Conservation (phyloP, 2,113 vertebrate species). For the Python bivittatus region DNA sequence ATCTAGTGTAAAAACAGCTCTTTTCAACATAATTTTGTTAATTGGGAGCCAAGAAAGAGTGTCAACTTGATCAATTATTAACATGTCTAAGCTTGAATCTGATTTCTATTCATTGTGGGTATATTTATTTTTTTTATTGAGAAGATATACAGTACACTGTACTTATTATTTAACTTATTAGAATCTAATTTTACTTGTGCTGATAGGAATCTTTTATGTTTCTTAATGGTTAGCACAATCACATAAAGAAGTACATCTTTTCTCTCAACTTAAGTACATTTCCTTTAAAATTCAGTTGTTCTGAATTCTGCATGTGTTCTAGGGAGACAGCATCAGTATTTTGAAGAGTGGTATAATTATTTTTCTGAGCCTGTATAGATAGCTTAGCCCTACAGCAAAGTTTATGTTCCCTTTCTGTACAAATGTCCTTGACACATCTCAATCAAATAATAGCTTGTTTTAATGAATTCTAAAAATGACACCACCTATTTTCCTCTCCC, state of each 20-base stretch:
- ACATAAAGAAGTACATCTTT: background rate
- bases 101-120: background rate
- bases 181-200: background rate
- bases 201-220: background rate
- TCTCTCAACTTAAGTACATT: background rate
- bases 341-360: background rate
- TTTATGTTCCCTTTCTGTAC: background rate
- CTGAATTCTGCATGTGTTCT: background rate
- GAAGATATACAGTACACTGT: background rate
- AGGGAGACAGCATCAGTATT: background rate
- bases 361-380: background rate
- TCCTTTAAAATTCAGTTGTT: background rate
- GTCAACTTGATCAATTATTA: background rate
- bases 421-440: background rate
- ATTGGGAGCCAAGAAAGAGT: background rate
- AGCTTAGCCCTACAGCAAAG: background rate
- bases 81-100: background rate
- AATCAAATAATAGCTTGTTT: background rate
- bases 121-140: background rate
- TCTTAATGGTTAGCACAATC: background rate
- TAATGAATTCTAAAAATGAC: background rate
- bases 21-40: background rate
- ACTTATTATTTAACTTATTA: background rate
- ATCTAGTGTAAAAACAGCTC: background rate
- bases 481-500: slow-evolving; percentile 43